Evolutionary conservation across 2,888 invertebrate genomes (phyloP), one percentile per base, ranked within the genome.

Genomic region (Isotomurus palustris): DNA sequence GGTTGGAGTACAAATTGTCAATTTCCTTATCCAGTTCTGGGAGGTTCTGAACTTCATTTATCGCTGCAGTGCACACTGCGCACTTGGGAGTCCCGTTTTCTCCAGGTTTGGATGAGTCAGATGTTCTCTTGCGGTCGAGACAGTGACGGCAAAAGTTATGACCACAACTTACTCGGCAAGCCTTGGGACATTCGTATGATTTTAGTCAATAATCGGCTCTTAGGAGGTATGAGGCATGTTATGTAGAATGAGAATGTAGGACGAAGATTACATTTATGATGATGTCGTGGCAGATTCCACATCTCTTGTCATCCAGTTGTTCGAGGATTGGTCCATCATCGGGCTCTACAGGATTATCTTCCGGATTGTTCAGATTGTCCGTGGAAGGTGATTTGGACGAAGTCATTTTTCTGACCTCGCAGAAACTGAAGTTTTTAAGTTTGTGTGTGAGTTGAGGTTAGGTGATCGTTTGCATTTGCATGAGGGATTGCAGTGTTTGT

Each of bases 111-210:
- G 32, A 43, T n/a, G n/a, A n/a, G n/a, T n/a, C n/a, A n/a, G n/a
- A n/a, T n/a, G n/a, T n/a, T 6, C 44, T 49, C 10, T 29, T 24
- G 21, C 50, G 45, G 40, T 61, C 57, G 10, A 61, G n/a, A 32
- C 61, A 61, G 28, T 57, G 40, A 4, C 61, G 61, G 36, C 61
- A 61, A 41, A 47, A 61, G 8, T 29, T 47, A 24, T 61, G 61
- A 1, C 57, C 61, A 27, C 61, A 61, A 28, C 54, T 54, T 3
- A 57, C 51, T 5, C 60, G 56, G 40, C 60, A 57, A 3, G 57
- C 56, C 60, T 60, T 17, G n/a, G n/a, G n/a, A n/a, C n/a, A n/a
- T n/a, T n/a, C n/a, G n/a, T n/a, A n/a, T n/a, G n/a, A n/a, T n/a
- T n/a, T n/a, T n/a, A n/a, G n/a, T n/a, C n/a, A n/a, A n/a, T n/a